Conservation (phyloP, 53 echinoderm and acorn worm genomes). For the Arbacia lixula region DNA sequence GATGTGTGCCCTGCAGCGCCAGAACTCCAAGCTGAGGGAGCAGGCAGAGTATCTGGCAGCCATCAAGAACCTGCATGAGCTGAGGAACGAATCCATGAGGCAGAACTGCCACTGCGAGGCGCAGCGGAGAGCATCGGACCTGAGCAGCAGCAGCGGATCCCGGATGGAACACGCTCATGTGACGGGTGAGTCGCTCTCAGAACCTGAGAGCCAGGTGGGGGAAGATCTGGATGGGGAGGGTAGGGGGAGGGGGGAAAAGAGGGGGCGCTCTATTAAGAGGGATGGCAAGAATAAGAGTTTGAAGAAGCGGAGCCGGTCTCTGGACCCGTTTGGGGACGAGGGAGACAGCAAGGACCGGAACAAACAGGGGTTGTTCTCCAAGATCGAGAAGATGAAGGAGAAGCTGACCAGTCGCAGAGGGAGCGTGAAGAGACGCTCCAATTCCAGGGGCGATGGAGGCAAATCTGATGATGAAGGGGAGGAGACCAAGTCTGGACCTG, state of each 20-base stretch:
- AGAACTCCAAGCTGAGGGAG: conserved; percentile 85
- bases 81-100: conserved; percentile 82
- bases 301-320: conserved; percentile 88
- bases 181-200: conserved; percentile 81
- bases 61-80: conserved; percentile 88
- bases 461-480: conserved; percentile 65
- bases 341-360: conserved; percentile 73
- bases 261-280: conserved; percentile 79
- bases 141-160: conserved; percentile 61
- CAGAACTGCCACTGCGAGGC: conserved; percentile 85
- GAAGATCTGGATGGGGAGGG: conserved; percentile 72
- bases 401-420: conserved; percentile 80
- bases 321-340: conserved; percentile 80
- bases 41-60: conserved; percentile 90
- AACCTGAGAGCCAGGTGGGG: conserved; percentile 88
- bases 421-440: conserved; percentile 76
- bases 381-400: conserved; percentile 77
- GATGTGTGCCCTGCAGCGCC: conserved; percentile 88
- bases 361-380: conserved; percentile 89
- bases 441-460: conserved; percentile 50
- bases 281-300: conserved; percentile 71
- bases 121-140: conserved; percentile 67
- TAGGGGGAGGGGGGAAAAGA: conserved; percentile 57
- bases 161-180: conserved; percentile 59
- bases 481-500: conserved; percentile 49